Conservation (phyloP, 2,797 vertebrate species). For the Ammospiza maritima region DNA sequence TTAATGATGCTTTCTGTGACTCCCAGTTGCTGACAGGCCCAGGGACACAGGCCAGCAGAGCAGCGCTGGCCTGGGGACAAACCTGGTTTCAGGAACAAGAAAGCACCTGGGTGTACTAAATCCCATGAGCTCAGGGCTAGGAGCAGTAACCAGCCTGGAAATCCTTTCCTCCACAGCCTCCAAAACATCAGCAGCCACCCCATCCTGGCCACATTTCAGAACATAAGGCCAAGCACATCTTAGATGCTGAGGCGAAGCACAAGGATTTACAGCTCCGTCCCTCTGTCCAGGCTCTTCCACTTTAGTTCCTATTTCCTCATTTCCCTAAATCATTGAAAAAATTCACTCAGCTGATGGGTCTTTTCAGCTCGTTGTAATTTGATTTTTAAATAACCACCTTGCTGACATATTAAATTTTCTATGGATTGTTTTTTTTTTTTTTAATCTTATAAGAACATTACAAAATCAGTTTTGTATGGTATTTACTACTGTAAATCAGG, state of each 20-base stretch:
- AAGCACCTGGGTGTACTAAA: accelerated
- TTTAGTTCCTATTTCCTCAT: background rate
- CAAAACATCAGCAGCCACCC: background rate
- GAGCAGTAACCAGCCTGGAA: background rate
- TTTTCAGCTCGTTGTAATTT: background rate
- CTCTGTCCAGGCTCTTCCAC: background rate
- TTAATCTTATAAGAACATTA: slow-evolving; percentile 6
- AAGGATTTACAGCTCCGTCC: background rate
- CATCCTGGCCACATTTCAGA: background rate
- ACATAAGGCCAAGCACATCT: background rate
- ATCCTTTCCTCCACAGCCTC: background rate
- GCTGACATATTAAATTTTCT: background rate
- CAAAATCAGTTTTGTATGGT: background rate
- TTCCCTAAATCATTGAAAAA: background rate
- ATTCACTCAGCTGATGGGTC: background rate
- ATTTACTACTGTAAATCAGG: slow-evolving; percentile 29
- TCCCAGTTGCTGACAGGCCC: background rate
- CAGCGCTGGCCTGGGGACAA: background rate
- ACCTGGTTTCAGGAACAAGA: background rate
- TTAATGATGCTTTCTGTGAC: background rate
- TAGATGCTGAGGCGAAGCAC: background rate
- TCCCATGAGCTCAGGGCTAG: background rate
- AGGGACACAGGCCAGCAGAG: background rate
- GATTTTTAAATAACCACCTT: slow-evolving; percentile 1
- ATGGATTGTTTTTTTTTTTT: background rate